phyloP scores from a whole-genome alignment of 2,113 vertebrate genomes.

The Pygoscelis antarcticus region DNA sequence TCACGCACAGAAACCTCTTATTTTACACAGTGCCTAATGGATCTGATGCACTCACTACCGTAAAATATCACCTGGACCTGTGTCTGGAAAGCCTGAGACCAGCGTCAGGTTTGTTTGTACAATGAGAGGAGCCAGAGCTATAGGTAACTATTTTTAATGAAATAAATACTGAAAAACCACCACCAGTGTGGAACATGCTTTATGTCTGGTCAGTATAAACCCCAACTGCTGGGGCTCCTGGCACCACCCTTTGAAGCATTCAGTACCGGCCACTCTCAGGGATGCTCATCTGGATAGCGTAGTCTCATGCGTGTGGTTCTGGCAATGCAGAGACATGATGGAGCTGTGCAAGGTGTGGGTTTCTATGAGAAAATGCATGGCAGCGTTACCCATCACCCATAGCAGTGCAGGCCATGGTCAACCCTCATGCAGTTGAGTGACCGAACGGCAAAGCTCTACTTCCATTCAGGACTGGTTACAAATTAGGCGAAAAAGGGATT shows the following conservation, averaged over 20 bases:
- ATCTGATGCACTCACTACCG: background rate
- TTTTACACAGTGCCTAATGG: background rate
- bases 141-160: background rate
- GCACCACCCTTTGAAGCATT: background rate
- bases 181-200: fast-evolving
- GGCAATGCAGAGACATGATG: background rate
- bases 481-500: background rate
- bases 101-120: background rate
- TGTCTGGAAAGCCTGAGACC: background rate
- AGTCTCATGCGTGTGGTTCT: background rate
- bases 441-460: background rate
- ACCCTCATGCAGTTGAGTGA: background rate
- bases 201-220: background rate
- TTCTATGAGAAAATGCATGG: background rate
- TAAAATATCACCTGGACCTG: background rate
- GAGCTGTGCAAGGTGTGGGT: background rate
- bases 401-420: background rate
- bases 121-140: background rate
- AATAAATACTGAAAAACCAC: background rate
- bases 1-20: background rate
- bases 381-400: fast-evolving
- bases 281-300: background rate
- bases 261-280: background rate
- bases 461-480: background rate
- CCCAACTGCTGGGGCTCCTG: background rate